These are phyloP conservation scores for Alces alces DNA, from an alignment of 2,113 vertebrate species.

Conservation along the genomic window DNA sequence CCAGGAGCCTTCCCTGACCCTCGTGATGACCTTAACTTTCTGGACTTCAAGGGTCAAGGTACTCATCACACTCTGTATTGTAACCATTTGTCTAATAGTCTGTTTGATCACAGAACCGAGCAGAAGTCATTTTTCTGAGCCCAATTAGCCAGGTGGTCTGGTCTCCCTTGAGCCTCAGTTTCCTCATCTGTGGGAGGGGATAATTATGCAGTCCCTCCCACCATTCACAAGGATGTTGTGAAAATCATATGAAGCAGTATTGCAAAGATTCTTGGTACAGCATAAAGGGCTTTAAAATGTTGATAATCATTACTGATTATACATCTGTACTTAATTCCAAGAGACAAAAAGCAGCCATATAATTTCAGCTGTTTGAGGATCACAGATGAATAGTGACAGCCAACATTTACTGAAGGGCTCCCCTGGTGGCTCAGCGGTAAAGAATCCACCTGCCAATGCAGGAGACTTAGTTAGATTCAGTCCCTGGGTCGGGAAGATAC, in stretches of 20 bases:
- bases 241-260: neutral
- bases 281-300: neutral
- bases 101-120: neutral
- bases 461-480: neutral
- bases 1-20: neutral
- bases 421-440: neutral
- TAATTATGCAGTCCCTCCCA: rapidly evolving
- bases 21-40: neutral
- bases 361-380: neutral
- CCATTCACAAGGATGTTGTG: neutral
- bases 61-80: neutral
- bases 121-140: neutral
- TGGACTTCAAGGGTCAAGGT: neutral
- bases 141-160: neutral
- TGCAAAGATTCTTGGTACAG: neutral
- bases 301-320: neutral
- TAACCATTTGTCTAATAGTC: neutral
- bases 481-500: neutral
- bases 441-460: neutral
- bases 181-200: neutral
- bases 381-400: neutral
- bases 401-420: neutral
- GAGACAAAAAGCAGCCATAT: neutral
- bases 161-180: neutral
- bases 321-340: neutral